phyloP scores from a whole-genome alignment of 2,797 vertebrate species.

The Aphelocoma californica region DNA sequence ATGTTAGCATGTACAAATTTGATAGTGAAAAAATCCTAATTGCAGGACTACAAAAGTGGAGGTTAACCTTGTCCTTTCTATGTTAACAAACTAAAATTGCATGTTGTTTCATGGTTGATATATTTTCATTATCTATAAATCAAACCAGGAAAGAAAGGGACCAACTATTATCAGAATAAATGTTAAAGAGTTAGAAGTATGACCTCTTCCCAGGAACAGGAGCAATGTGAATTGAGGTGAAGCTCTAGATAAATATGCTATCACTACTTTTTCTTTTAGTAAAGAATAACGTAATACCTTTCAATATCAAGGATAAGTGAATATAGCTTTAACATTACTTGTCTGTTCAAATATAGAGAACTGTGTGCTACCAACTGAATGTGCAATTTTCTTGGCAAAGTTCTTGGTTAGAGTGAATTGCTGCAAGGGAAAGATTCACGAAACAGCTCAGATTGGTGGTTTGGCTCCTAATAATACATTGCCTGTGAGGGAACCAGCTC shows the following conservation, averaged over 20 bases:
- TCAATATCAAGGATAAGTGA: neutral
- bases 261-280: neutral
- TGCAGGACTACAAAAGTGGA: neutral
- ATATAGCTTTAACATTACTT: neutral
- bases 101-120: neutral
- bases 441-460: neutral
- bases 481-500: neutral
- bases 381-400: neutral
- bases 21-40: neutral
- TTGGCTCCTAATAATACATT: neutral
- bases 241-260: neutral
- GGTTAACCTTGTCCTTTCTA: neutral
- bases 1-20: neutral
- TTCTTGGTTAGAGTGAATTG: neutral
- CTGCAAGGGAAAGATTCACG: neutral
- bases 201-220: neutral
- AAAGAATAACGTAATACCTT: neutral
- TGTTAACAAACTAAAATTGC: neutral
- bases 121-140: neutral
- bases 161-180: neutral
- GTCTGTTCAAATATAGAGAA: neutral
- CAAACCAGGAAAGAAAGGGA: neutral
- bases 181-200: neutral
- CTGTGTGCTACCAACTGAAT: neutral
- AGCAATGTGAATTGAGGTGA: neutral